Base-by-base conservation (phyloP, 2,797 vertebrate genomes). In the Xiphophorus birchmanni region DNA sequence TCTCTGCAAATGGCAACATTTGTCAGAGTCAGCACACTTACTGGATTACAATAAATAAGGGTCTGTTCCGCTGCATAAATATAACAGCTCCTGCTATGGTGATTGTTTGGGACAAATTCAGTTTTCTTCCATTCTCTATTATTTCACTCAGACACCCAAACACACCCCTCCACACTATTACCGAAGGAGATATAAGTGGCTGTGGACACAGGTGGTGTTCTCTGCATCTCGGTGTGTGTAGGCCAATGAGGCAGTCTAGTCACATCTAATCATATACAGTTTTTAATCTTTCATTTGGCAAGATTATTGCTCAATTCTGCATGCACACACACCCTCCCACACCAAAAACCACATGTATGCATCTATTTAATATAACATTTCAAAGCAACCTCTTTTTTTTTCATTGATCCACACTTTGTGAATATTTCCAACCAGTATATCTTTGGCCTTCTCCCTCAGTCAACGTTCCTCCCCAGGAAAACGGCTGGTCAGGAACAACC, bases 201-300 rank as follows among this genome's bases (percentile, higher is more conserved):
- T 65, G 32, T 65, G 32, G 60, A 65, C 60, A 65, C 60, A 65
- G 60, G 60, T 65, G 60, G 60, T 65, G 60, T 37, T 72, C 32
- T 63, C 21, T 37, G 15, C 29, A 21, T 37, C 32, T 35, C 60
- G 21, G 58, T 74, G 78, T 47, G 65, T 76, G 52, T 78, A 50
- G 58, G 78, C 79, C 80, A 76, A 67, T 81, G 65, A 82, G 63
- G 58, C 74, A 74, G 74, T 80, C 76, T 72, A 52, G 78, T 84
- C 81, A 80, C 18, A 81, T 88, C 65, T 84, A 78, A 87, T 89
- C 77, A 85, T 42, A 81, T 71, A 69, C 63, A 42, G 44, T 84
- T 50, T 80, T 78, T 69, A 83, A 84, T 81, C 79, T 83, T 67
- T 74, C 86, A 83, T 82, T 80, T 81, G 81, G 85, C 84, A 85